Evolutionary conservation across 2,797 vertebrate genomes (phyloP), one percentile per base, ranked within the genome.

Genomic region (Ptychadena robeensis): DNA sequence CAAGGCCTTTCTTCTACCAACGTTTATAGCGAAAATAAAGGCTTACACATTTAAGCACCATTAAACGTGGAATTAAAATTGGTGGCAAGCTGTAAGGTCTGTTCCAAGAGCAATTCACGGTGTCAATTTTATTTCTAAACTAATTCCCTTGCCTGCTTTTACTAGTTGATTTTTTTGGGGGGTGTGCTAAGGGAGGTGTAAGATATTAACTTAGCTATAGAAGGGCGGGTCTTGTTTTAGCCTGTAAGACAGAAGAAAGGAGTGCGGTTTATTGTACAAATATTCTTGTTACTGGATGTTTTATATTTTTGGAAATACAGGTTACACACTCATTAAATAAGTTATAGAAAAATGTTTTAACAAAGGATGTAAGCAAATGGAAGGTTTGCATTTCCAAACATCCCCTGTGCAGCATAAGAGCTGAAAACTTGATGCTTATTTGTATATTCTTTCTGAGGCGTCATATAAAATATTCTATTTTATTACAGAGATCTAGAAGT

Each of bases 21-120:
- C 72, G 30, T 85, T 80, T 76, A 85, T 80, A 69, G 78, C 71
- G 57, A 79, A 76, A 85, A 80, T 85, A 80, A 85, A 80, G 78
- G 48, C 71, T 80, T 80, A 69, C 57, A 80, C 77, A 85, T 85
- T 85, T 75, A 85, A 75, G 82, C 78, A 75, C 71, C 82, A 80
- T 85, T 75, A 85, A 85, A 44, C n/a, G 64, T 80, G 71, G 82
- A 79, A 83, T 79, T 73, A 79, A 79, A 79, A 83, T 83, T 83
- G 82, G 69, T 84, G 76, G 77, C 31, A 64, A 79, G 28, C 64
- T 69, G 64, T 38, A 84, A 74, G 70, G 48, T 59, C 53, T 63
- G 82, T 79, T 84, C 82, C 82, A 84, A 79, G 53, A 75, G 71
- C 77, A 80, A 67, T 84, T 80, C 78, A 76, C 53, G 27, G 82